These are phyloP conservation scores for Temnothorax unifasciatus DNA, from an alignment of 2,888 invertebrate species.

Conservation along the genomic window DNA sequence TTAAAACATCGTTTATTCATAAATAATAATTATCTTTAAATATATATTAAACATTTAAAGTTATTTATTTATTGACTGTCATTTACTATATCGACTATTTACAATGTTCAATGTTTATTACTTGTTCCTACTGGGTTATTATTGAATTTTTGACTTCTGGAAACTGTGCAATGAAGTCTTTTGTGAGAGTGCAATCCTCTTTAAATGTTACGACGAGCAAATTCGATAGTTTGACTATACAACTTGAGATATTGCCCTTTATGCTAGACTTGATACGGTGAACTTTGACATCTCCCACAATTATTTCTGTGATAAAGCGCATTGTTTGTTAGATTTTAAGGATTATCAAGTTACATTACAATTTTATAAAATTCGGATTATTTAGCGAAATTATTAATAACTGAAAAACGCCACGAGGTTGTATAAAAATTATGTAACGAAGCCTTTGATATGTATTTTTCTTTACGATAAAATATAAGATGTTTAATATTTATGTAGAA, in stretches of 20 bases:
- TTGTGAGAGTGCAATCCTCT: not conserved
- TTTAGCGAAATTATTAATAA: not conserved
- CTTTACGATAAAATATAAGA: not conserved
- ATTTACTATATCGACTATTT: not conserved
- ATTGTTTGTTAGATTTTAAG: conserved; percentile 4
- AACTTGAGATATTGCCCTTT: conserved; percentile 31
- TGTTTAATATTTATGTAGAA: not conserved
- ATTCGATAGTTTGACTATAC: not conserved
- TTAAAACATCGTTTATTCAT: not conserved
- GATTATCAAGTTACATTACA: not conserved
- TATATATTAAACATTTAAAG: not conserved
- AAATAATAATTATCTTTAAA: not conserved
- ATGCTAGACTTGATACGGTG: not conserved
- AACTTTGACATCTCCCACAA: conserved; percentile 40
- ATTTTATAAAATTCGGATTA: not conserved
- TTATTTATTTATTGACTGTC: not conserved
- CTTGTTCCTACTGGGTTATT: not conserved
- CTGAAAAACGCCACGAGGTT: not conserved
- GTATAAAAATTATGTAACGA: not conserved
- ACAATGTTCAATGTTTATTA: not conserved
- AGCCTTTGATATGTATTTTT: not conserved
- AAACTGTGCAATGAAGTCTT: not conserved
- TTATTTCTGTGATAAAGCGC: conserved; percentile 3
- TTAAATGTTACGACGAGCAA: conserved; percentile 7
- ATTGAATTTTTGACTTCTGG: not conserved